These are phyloP conservation scores for Onthophagus taurus DNA, from an alignment of 1,140 invertebrate species.

Conservation along the genomic window DNA sequence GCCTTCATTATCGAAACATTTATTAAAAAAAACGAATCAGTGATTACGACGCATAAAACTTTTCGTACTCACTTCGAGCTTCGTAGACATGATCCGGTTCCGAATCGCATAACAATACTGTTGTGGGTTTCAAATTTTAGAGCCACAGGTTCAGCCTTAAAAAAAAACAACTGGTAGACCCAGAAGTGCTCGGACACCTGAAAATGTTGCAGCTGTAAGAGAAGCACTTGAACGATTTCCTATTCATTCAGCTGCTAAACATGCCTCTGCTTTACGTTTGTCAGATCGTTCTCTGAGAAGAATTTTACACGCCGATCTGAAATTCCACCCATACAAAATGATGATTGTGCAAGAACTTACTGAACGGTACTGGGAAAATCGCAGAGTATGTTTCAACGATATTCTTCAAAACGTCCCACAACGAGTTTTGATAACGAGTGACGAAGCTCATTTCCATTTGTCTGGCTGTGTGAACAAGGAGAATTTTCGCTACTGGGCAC, in stretches of 20 bases:
- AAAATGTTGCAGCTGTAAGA: slow-evolving; percentile 15
- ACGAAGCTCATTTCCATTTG: slow-evolving; percentile 15
- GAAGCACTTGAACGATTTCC: slow-evolving; percentile 11
- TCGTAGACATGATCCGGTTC: slow-evolving; percentile 7
- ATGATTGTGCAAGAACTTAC: slow-evolving; percentile 14
- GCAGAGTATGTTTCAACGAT: too few species aligned
- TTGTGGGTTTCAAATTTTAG: slow-evolving; percentile 16
- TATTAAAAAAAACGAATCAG: slow-evolving; percentile 8
- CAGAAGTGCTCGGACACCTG: slow-evolving; percentile 6
- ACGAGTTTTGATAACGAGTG: too few species aligned
- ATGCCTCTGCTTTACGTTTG: slow-evolving; percentile 1
- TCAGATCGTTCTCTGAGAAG: slow-evolving; percentile 12
- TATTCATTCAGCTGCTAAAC: slow-evolving; percentile 13
- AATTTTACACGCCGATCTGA: slow-evolving; percentile 16
- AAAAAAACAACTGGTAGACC: slow-evolving; percentile 14
- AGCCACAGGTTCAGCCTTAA: slow-evolving; percentile 15
- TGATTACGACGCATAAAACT: slow-evolving; percentile 1
- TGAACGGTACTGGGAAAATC: too few species aligned
- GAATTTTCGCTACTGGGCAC: slow-evolving; percentile 13
- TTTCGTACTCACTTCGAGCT: slow-evolving; percentile 10
- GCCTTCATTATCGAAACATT: too few species aligned
- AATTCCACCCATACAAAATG: slow-evolving; percentile 12
- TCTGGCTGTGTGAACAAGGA: slow-evolving; percentile 15
- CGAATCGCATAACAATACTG: slow-evolving; percentile 9
- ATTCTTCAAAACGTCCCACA: too few species aligned